Percentiles rank a stretch among this genome's conserved stretches.
phyloP scores from a whole-genome alignment of 2,888 invertebrate genomes.

The Cosmia trapezina region DNA sequence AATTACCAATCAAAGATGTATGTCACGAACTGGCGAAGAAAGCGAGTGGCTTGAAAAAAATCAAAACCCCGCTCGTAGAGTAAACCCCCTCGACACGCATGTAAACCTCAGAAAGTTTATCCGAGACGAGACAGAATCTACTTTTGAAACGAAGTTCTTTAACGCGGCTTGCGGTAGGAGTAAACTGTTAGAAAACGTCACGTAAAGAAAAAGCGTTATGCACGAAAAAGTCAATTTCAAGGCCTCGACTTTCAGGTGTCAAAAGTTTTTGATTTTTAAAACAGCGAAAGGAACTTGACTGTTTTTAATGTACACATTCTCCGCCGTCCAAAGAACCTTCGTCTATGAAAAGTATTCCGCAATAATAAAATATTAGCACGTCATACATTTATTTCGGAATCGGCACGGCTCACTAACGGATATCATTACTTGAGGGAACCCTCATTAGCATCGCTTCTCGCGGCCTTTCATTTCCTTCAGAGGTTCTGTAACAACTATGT shows the following conservation, averaged over 20 bases:
- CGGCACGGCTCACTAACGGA: slow-evolving; percentile 31
- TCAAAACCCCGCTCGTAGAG: too few species aligned
- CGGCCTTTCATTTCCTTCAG: slow-evolving; percentile 37
- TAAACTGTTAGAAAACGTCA: too few species aligned
- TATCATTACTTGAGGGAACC: slow-evolving; percentile 43
- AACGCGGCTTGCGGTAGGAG: too few species aligned
- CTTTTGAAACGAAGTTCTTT: too few species aligned
- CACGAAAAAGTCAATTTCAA: too few species aligned
- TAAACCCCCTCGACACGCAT: background rate
- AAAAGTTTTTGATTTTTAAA: too few species aligned
- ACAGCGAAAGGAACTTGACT: too few species aligned
- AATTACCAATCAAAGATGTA: background rate
- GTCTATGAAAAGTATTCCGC: background rate
- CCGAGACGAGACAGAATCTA: background rate
- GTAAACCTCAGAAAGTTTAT: background rate
- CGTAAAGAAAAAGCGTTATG: too few species aligned
- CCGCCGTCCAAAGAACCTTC: too few species aligned
- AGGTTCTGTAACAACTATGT: slow-evolving; percentile 34
- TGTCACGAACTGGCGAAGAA: background rate
- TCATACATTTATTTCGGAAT: slow-evolving; percentile 16
- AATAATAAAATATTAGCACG: slow-evolving; percentile 10
- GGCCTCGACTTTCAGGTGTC: too few species aligned
- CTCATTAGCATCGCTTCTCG: slow-evolving; percentile 46
- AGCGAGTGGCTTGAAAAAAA: background rate
- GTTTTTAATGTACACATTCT: background rate